Evolutionary conservation across 2,888 invertebrate species (phyloP), one percentile per base, ranked within the genome.

Genomic region (Lasius platythorax): DNA sequence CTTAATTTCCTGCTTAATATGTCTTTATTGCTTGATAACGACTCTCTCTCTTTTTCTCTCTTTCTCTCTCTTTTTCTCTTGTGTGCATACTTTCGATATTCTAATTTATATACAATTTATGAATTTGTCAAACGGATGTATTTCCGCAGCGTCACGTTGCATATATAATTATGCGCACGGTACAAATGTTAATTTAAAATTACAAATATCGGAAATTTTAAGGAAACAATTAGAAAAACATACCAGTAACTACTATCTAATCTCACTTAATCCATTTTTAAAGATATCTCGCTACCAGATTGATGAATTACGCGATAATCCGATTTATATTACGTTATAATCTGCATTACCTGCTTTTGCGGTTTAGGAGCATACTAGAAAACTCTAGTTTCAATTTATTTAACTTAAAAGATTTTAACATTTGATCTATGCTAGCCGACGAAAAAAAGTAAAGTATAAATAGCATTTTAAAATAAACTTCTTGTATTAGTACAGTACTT

Each of bases 201-300:
- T 40, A 40, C 6, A 61, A 58, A 40, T 58, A 2, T 58, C 18
- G 11, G 15, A 30, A 43, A 43, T 74, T 63, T 15, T 74, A 30
- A 43, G 30, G 4, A 18, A 30, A 2, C 23, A 58, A 28, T n/a
- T 15, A 28, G 1, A 11, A 63, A 28, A 23, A 37, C 40, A 15
- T 4, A 0, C 11, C 2, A 30, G 2, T 23, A 4, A 53, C 30
- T 63, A 18, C 23, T 28, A 56, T 33, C 23, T 61, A 64, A 43
- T 84, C 37, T 23, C 1, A 3, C 18, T 70, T 50, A 37, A 68
- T 64, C 46, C 63, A 15, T 30, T 56, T 12, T 61, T 43, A 64
- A 70, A 67, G 56, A 64, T 64, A 30, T 56, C 53, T 23, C 37
- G 74, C 58, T 64, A 70, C 43, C 43, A 9, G 4, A 63, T 30